These are phyloP conservation scores for Drosophila anomelani DNA, from an alignment of 2,888 invertebrate species.

Conservation along the genomic window DNA sequence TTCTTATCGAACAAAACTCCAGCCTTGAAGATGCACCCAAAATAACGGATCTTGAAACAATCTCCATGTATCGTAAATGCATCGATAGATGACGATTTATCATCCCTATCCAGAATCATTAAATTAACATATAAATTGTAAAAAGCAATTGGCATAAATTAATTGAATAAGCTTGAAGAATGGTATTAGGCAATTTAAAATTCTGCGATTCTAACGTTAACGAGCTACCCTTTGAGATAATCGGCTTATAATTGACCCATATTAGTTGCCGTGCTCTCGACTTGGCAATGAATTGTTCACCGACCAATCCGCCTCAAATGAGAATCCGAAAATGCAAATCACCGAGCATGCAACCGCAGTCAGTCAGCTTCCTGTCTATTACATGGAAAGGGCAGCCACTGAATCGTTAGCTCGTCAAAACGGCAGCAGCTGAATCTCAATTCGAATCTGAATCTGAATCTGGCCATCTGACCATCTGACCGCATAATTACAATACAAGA, in stretches of 20 bases:
- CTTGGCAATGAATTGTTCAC: slow-evolving; percentile 30
- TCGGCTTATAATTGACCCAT: slow-evolving; percentile 23
- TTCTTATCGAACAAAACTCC: no score
- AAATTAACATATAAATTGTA: neutral
- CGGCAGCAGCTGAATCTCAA: slow-evolving; percentile 42
- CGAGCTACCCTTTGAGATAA: slow-evolving; percentile 2
- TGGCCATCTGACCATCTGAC: slow-evolving; percentile 29
- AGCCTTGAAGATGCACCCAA: no score
- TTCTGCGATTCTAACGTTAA: slow-evolving; percentile 5
- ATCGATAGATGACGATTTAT: neutral
- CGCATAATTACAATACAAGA: slow-evolving; percentile 52
- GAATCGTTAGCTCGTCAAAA: slow-evolving; percentile 49
- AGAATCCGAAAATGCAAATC: slow-evolving; percentile 39
- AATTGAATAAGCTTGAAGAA: no score
- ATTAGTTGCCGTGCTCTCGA: slow-evolving; percentile 10
- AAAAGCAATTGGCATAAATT: neutral
- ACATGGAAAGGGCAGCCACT: slow-evolving; percentile 37
- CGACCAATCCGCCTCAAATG: slow-evolving; percentile 29
- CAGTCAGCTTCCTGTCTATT: slow-evolving; percentile 46
- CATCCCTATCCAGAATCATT: neutral
- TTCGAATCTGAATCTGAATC: slow-evolving; percentile 48
- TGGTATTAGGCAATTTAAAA: neutral
- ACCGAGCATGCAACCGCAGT: slow-evolving; percentile 33
- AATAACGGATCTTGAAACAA: no score
- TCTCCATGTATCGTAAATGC: neutral